Base-by-base conservation (phyloP, 2,888 invertebrate genomes). In the Diarsia mendica region DNA sequence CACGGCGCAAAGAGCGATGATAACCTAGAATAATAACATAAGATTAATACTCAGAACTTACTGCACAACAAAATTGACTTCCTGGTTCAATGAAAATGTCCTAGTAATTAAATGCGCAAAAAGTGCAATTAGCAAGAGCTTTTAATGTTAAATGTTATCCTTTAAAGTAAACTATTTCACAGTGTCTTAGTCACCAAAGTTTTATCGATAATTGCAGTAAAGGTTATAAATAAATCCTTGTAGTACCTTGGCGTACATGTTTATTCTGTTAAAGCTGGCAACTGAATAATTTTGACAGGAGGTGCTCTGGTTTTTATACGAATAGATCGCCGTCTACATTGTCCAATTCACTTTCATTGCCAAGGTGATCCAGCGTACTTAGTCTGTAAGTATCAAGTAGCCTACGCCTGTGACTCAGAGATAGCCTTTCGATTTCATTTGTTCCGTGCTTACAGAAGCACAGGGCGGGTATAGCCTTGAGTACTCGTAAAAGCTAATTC, bases 1-100 rank as follows among this genome's bases (percentile, higher is more conserved):
- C 94, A 97, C 93, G 87, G 96, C 94, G 91, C 97, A 96, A 89
- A 97, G 97, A 88, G 97, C 94, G 83, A 97, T 93, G 92, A 97
- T 94, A 89, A 97, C 92, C 97, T 96, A 91, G 65, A 95, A 93
- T 64, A 53, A 63, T 55, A 83, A 69, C 65, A 64, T 55, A 64
- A 20, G 0, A 67, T 72, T 76, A 67, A 49, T 58, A 77, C 18
- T 46, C 4, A 79, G 0, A 60, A 72, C 65, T 49, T 61, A 70
- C 44, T 60, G 65, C 28, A 49, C 8, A 44, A 39, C 18, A 48
- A 23, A 8, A 44, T 64, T 10, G 28, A 78, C 67, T 65, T 81
- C 70, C 67, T 72, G 61, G 58, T 79, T 61, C 23, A 46, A 15
- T n/a, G 20, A 3, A 66, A 61, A 49, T 39, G 46, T 53, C 51